Percentiles rank a stretch among this genome's conserved stretches.
Evolutionary conservation across 2,797 vertebrate species (phyloP).

Genomic region (Thalassophryne amazonica): DNA sequence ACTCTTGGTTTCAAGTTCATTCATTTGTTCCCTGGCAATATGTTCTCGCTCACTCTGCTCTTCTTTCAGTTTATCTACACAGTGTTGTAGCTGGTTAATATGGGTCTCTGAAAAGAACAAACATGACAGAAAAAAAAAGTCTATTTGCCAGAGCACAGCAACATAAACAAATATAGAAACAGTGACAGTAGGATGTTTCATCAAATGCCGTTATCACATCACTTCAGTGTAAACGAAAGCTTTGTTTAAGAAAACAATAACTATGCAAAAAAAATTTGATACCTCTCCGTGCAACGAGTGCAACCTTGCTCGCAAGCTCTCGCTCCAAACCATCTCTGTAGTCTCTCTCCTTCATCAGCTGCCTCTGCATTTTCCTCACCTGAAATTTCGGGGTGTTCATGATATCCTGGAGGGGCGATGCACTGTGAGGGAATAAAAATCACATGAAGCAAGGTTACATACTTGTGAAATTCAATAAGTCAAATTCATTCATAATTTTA

Average conservation of each 20-base stretch:
- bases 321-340: conserved; percentile 85
- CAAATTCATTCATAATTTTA: background rate
- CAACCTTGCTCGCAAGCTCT: conserved; percentile 78
- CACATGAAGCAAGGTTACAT: background rate
- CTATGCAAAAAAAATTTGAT: background rate
- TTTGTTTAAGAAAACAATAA: background rate
- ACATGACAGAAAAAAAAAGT: background rate
- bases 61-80: conserved; percentile 79
- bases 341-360: conserved; percentile 82
- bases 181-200: background rate
- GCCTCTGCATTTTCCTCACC: conserved; percentile 82
- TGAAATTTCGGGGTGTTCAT: conserved; percentile 93
- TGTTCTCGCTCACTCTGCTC: conserved; percentile 76
- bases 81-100: conserved; percentile 82
- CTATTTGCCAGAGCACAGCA: background rate
- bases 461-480: background rate
- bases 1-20: conserved; percentile 81
- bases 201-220: background rate
- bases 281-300: conserved; percentile 85
- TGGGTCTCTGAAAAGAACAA: conserved; percentile 68
- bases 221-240: background rate
- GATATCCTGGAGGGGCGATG: conserved; percentile 87
- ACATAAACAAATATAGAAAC: background rate
- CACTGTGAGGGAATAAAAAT: too few species aligned
- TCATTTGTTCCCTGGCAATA: conserved; percentile 72